Conservation (phyloP, 2,888 invertebrate species). For the Callinectes sapidus region DNA sequence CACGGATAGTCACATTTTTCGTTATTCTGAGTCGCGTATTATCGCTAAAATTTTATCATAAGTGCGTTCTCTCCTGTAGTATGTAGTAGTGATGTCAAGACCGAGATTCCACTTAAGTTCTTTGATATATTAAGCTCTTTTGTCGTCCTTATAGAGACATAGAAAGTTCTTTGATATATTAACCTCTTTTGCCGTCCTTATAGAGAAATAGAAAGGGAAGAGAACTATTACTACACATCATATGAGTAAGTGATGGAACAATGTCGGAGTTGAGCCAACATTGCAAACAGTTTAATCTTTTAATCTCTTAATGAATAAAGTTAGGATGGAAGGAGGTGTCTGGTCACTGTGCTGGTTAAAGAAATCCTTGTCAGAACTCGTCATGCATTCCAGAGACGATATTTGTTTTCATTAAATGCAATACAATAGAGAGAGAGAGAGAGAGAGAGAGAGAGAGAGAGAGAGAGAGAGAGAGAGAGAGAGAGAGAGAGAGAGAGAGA, state of each 20-base stretch:
- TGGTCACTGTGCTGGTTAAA: not conserved
- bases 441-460: not conserved
- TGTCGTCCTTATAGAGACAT: not conserved
- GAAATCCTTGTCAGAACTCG: not conserved
- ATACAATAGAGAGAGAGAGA: not conserved
- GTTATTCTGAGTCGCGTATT: not conserved
- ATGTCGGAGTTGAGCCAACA: not conserved
- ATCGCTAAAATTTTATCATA: not conserved
- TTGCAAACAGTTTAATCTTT: not conserved
- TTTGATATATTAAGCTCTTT: not conserved
- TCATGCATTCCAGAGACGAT: not conserved
- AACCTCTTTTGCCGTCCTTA: not conserved
- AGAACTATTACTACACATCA: not conserved
- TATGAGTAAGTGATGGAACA: not conserved
- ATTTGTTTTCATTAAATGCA: not conserved
- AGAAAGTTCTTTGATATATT: not conserved
- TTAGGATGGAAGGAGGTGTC: not conserved
- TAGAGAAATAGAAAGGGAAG: not conserved
- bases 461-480: conserved; percentile 35
- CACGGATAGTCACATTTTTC: not conserved
- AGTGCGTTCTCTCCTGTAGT: not conserved
- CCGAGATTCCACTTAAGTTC: not conserved
- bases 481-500: conserved; percentile 27
- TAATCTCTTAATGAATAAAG: not conserved
- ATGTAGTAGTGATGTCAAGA: not conserved